Evolutionary conservation across 2,113 vertebrate species (phyloP).

Genomic region (Phyllostomus hastatus): DNA sequence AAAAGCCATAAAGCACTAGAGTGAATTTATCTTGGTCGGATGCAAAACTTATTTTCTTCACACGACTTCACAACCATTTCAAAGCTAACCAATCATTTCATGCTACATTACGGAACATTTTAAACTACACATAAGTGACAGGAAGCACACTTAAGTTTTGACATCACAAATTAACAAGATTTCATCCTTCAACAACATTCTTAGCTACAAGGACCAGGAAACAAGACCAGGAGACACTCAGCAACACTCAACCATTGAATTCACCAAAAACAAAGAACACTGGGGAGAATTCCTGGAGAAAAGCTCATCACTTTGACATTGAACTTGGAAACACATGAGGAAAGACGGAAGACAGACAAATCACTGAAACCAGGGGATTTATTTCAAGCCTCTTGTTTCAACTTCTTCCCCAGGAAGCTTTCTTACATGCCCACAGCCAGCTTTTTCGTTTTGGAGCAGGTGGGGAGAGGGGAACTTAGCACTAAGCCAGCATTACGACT

Average conservation of each 20-base stretch:
- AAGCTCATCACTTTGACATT: slow-evolving; percentile 81
- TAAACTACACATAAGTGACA: slow-evolving; percentile 84
- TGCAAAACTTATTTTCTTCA: slow-evolving; percentile 89
- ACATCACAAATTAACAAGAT: slow-evolving; percentile 84
- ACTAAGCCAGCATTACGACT: slow-evolving; percentile 48
- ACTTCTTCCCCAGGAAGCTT: slow-evolving; percentile 48
- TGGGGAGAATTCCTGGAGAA: slow-evolving; percentile 76
- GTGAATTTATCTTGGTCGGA: slow-evolving; percentile 92
- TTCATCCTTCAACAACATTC: slow-evolving; percentile 80
- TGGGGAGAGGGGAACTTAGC: background rate
- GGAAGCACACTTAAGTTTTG: slow-evolving; percentile 83
- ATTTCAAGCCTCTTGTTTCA: slow-evolving; percentile 67
- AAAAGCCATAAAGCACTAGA: slow-evolving; percentile 99
- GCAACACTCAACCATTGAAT: slow-evolving; percentile 81
- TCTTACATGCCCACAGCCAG: slow-evolving; percentile 42
- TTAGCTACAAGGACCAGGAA: slow-evolving; percentile 79
- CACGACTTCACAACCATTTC: slow-evolving; percentile 87
- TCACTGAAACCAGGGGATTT: slow-evolving; percentile 74
- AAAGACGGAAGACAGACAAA: slow-evolving; percentile 82
- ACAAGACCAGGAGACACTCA: slow-evolving; percentile 78
- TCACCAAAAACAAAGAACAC: slow-evolving; percentile 83
- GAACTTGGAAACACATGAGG: slow-evolving; percentile 81
- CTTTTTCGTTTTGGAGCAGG: slow-evolving; percentile 10
- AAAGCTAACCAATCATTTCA: slow-evolving; percentile 87
- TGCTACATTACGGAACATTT: slow-evolving; percentile 85